Percentiles rank a stretch among this genome's conserved stretches.
These are phyloP conservation scores for Brenthis ino DNA, from an alignment of 2,888 invertebrate species.

Conservation along the genomic window DNA sequence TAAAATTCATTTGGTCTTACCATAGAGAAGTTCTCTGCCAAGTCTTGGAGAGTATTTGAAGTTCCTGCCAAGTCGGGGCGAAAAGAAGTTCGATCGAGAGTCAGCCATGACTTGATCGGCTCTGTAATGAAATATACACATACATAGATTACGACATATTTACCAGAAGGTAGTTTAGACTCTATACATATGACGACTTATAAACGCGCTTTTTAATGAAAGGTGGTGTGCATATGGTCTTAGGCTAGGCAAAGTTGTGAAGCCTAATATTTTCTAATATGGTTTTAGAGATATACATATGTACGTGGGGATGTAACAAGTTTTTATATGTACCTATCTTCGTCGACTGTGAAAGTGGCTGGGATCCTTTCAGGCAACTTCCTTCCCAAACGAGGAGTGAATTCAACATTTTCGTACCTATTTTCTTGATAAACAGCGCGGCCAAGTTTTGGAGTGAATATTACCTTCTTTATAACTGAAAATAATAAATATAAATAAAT, in stretches of 20 bases:
- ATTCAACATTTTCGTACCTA: constrained; percentile 57
- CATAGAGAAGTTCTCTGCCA: constrained; percentile 62
- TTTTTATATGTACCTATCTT: constrained; percentile 52
- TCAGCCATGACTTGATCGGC: constrained; percentile 53
- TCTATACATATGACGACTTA: no score
- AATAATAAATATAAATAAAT: background rate
- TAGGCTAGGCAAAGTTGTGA: no score
- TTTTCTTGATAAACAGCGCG: constrained; percentile 52
- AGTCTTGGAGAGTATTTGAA: constrained; percentile 66
- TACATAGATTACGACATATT: no score
- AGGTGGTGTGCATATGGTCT: no score
- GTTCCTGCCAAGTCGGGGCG: constrained; percentile 65
- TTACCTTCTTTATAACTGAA: constrained; percentile 64
- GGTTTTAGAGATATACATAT: constrained; percentile 21
- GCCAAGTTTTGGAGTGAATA: constrained; percentile 69
- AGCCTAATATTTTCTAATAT: no score
- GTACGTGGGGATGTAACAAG: no score
- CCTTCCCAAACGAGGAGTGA: constrained; percentile 67
- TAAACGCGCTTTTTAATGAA: no score
- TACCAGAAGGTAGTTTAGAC: no score
- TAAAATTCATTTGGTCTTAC: constrained; percentile 46
- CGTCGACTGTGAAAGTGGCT: constrained; percentile 54
- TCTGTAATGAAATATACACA: constrained; percentile 22
- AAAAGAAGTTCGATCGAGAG: constrained; percentile 58
- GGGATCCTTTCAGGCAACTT: constrained; percentile 48